These are phyloP conservation scores for Ridgeia piscesae DNA, from an alignment of 1,140 invertebrate species.

Conservation along the genomic window DNA sequence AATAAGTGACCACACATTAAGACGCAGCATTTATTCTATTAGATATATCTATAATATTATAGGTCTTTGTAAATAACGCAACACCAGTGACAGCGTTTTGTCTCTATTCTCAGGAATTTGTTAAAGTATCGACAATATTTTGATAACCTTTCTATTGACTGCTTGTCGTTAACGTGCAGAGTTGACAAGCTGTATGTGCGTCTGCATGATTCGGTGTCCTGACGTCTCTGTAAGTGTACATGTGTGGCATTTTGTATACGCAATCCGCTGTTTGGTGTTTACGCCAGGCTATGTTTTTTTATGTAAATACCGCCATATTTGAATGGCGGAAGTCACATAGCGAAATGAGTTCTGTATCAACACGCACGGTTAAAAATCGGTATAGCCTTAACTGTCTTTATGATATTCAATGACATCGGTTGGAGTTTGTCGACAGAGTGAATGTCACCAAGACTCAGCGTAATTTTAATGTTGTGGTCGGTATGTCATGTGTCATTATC, in stretches of 20 bases:
- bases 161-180: background rate
- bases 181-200: background rate
- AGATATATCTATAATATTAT: background rate
- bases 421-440: background rate
- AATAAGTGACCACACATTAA: background rate
- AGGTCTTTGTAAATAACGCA: background rate
- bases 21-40: background rate
- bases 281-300: background rate
- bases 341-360: background rate
- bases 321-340: background rate
- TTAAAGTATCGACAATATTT: background rate
- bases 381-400: background rate
- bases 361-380: background rate
- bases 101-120: conserved; percentile 5
- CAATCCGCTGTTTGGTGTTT: background rate
- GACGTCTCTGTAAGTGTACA: background rate
- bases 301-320: background rate
- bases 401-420: background rate
- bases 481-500: background rate
- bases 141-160: conserved; percentile 6
- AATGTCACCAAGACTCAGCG: background rate
- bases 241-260: background rate
- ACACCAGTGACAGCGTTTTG: background rate
- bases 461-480: background rate
- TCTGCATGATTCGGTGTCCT: background rate